phyloP scores from a whole-genome alignment of 2,113 vertebrate genomes.

The Dendrocopos noguchii region DNA sequence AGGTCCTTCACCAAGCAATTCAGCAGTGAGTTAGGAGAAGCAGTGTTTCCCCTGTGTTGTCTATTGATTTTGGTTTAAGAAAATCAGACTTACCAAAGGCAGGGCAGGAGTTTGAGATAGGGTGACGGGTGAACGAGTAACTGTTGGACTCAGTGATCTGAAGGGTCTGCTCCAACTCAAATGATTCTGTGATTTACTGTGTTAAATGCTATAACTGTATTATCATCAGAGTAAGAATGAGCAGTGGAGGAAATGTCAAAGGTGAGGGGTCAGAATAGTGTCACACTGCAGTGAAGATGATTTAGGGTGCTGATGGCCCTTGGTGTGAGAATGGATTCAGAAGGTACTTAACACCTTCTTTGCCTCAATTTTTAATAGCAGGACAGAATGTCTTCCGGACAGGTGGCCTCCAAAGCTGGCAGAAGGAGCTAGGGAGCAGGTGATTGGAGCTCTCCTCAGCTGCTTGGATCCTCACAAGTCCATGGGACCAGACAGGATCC shows the following conservation, averaged over 20 bases:
- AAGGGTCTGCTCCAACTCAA: not conserved
- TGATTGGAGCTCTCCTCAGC: no score
- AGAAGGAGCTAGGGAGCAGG: no score
- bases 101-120: not conserved
- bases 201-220: not conserved
- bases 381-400: no score
- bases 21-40: not conserved
- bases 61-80: not conserved
- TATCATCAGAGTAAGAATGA: not conserved
- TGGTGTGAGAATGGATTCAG: not conserved
- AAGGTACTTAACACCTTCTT: no score
- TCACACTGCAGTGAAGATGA: not conserved
- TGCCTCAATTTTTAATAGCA: no score
- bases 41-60: not conserved
- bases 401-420: no score
- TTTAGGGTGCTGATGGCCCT: not conserved
- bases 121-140: not conserved
- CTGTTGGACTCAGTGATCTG: not conserved
- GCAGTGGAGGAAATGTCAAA: not conserved
- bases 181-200: not conserved
- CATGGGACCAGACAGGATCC: no score
- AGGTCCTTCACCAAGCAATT: not conserved
- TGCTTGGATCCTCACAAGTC: no score
- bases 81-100: fast-evolving
- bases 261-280: not conserved